Percentiles rank a stretch among this genome's conserved stretches.
Evolutionary conservation across 2,888 invertebrate species (phyloP).

Genomic region (Encarsia formosa): DNA sequence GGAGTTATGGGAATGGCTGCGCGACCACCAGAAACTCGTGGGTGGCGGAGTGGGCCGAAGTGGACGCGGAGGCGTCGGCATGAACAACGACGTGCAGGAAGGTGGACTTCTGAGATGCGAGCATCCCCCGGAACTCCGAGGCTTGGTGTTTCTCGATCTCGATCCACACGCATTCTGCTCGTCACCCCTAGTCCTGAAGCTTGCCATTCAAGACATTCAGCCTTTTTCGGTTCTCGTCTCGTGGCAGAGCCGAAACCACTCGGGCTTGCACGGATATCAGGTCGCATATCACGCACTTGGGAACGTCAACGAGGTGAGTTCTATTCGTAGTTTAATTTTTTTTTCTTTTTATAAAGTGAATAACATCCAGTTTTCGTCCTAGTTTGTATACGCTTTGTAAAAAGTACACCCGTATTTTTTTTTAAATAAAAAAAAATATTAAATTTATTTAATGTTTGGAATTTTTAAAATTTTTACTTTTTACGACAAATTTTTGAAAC

Average conservation of each 20-base stretch:
- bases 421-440: too few relatives aligned
- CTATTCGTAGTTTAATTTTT: too few relatives aligned
- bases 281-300: constrained; percentile 78
- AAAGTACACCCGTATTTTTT: too few relatives aligned
- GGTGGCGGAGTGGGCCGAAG: constrained; percentile 47
- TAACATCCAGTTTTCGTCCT: too few relatives aligned
- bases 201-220: constrained; percentile 86
- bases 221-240: constrained; percentile 83
- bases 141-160: constrained; percentile 69
- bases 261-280: constrained; percentile 80
- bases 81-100: constrained; percentile 40
- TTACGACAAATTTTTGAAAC: too few relatives aligned
- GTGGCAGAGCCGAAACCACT: constrained; percentile 87
- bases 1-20: constrained; percentile 88
- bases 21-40: constrained; percentile 78
- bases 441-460: too few relatives aligned
- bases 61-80: constrained; percentile 35
- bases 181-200: constrained; percentile 75
- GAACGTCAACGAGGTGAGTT: constrained; percentile 56
- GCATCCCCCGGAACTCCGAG: constrained; percentile 76
- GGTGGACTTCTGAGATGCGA: constrained; percentile 65
- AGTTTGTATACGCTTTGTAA: too few relatives aligned
- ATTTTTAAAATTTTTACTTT: too few relatives aligned
- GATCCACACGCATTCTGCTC: constrained; percentile 80
- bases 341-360: too few relatives aligned